Base-by-base conservation (phyloP, 2,888 invertebrate genomes). In the Poecilus cupreus region DNA sequence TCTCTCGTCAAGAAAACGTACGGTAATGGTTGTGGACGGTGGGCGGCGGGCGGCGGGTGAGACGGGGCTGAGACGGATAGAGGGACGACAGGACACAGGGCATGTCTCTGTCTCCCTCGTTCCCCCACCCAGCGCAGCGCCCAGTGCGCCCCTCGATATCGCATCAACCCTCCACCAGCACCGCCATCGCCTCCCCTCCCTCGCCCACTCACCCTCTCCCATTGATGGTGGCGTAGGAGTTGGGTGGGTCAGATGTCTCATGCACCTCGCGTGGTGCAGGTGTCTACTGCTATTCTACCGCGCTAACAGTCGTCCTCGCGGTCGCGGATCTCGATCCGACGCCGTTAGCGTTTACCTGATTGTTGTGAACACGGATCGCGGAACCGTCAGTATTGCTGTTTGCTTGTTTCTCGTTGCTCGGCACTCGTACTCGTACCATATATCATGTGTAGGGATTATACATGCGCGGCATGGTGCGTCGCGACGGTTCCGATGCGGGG, bases 241-340 rank as follows among this genome's bases (percentile, higher is more conserved):
- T 54, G 89, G 89, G 89, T 89, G 89, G 89, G 89, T 89, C 89
- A 89, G 89, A 89, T 89, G 87, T 88, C 88, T 88, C 88, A 86
- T 85, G 86, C 85, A 85, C 83, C 70, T 84, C 84, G 83, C 84
- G 84, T 84, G 82, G 84, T 85, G 86, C 84, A 85, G 85, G 84
- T 83, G 84, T 57, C 43, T 72, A 13, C 60, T n/a, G n/a, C n/a
- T n/a, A n/a, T n/a, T 60, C 60, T 37, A 8, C 64, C 4, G 11
- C 16, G 60, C 32, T 60, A 10, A 20, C 20, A 13, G 46, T 46
- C 46, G 46, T n/a, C 11, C n/a, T 13, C 46, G 46, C 46, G 13
- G 46, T 8, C 13, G n/a, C 46, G 32, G 13, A n/a, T 8, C 13
- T 11, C 46, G 32, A 6, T 32, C 32, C 32, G 32, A 32, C 8